Conservation (phyloP, 2,888 invertebrate genomes). For the Girardia tigrina region DNA sequence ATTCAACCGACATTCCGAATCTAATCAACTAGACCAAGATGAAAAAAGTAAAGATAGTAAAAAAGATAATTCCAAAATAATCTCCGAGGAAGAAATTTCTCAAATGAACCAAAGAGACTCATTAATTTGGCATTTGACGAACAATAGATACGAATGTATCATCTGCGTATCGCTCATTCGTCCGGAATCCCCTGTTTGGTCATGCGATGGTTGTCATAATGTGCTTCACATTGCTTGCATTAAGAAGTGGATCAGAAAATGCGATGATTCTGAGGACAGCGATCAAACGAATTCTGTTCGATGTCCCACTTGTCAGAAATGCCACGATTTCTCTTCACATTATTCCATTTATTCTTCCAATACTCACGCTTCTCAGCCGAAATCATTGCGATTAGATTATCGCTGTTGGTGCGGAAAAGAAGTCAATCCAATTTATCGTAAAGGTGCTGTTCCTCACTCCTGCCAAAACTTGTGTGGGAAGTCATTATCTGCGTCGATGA, state of each 20-base stretch:
- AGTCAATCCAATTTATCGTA: constrained; percentile 57
- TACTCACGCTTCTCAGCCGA: background rate
- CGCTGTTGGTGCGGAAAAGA: constrained; percentile 76
- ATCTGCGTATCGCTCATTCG: constrained; percentile 79
- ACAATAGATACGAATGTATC: constrained; percentile 72
- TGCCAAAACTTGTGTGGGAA: constrained; percentile 74
- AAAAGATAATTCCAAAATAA: background rate
- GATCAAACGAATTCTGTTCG: constrained; percentile 20
- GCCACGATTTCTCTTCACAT: constrained; percentile 49
- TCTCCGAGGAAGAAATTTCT: background rate
- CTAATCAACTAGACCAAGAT: background rate
- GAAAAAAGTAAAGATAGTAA: background rate
- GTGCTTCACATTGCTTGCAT: constrained; percentile 79
- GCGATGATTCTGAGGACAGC: constrained; percentile 38
- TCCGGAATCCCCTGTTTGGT: constrained; percentile 71
- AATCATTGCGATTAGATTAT: constrained; percentile 25
- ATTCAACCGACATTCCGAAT: background rate
- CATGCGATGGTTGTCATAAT: constrained; percentile 76
- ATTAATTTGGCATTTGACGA: constrained; percentile 69
- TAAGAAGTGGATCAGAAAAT: constrained; percentile 65
- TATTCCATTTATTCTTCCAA: no score
- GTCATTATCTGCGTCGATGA: constrained; percentile 23
- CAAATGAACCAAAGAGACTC: background rate
- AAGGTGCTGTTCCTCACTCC: constrained; percentile 59
- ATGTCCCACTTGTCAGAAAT: constrained; percentile 85